Evolutionary conservation across 92 coral and sea anemone species (phyloP).

Genomic region (Porites cylindrica): DNA sequence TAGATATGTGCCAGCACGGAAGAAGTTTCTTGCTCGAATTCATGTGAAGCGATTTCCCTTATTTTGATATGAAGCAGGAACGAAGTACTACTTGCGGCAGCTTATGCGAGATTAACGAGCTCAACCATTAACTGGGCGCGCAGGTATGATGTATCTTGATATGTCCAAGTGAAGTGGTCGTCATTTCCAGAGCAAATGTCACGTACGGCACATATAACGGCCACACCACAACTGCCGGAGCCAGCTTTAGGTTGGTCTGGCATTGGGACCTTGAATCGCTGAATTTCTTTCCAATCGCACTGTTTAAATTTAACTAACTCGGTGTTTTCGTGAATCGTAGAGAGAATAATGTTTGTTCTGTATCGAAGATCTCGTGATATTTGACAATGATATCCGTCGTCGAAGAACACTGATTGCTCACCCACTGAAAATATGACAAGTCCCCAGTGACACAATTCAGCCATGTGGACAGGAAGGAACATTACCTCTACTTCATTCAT

Average conservation of each 20-base stretch:
- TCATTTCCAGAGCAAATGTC: too few species aligned
- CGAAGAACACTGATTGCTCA: background rate
- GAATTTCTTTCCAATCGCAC: background rate
- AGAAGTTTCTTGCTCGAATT: too few species aligned
- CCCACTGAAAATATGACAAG: background rate
- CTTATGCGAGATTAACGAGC: too few species aligned
- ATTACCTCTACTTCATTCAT: background rate
- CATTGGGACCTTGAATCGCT: conserved; percentile 10
- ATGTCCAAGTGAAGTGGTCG: too few species aligned
- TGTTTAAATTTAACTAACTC: background rate
- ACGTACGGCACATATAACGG: too few species aligned
- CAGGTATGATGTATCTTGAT: too few species aligned
- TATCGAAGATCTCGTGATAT: background rate
- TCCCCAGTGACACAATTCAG: background rate
- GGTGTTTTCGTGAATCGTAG: background rate
- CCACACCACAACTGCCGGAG: too few species aligned
- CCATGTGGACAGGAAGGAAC: conserved; percentile 14
- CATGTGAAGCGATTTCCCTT: too few species aligned
- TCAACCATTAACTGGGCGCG: too few species aligned
- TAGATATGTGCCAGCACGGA: too few species aligned
- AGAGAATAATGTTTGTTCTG: background rate
- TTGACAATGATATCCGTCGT: conserved; percentile 13
- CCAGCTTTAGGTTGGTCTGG: background rate
- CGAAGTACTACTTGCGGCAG: too few species aligned
- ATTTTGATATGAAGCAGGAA: too few species aligned